Evolutionary conservation across 2,797 vertebrate genomes (phyloP).

Genomic region (Eremophila alpestris): DNA sequence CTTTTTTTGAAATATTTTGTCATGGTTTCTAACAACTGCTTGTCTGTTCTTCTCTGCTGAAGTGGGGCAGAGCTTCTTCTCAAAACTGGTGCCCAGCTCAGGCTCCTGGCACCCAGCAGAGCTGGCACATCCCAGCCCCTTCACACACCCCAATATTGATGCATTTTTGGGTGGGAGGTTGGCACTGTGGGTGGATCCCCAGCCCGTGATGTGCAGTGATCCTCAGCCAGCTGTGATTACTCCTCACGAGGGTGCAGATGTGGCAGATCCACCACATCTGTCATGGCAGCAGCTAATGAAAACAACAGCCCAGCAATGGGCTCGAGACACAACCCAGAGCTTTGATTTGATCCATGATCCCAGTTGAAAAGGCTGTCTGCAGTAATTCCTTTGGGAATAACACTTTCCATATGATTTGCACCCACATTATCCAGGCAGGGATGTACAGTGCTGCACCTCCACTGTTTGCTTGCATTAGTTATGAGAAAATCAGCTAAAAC

Average conservation of each 20-base stretch:
- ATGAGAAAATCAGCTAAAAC: background rate
- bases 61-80: background rate
- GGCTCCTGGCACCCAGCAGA: background rate
- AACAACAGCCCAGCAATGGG: background rate
- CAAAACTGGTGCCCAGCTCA: background rate
- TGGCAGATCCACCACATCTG: slow-evolving; percentile 9
- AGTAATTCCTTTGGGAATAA: background rate
- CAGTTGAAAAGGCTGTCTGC: background rate
- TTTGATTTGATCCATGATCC: background rate
- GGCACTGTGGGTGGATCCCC: background rate
- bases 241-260: background rate
- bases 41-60: background rate
- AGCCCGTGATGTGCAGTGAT: background rate
- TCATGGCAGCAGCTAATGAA: background rate
- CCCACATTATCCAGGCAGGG: background rate
- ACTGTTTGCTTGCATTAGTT: background rate
- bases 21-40: background rate
- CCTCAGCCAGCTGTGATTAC: background rate
- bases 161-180: background rate
- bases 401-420: background rate
- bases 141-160: background rate
- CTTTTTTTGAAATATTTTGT: background rate
- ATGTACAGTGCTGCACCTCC: background rate
- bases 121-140: background rate
- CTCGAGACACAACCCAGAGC: background rate